Percentiles rank a stretch among this genome's conserved stretches.
phyloP scores from a whole-genome alignment of 2,113 vertebrate species.

The Tichodroma muraria region DNA sequence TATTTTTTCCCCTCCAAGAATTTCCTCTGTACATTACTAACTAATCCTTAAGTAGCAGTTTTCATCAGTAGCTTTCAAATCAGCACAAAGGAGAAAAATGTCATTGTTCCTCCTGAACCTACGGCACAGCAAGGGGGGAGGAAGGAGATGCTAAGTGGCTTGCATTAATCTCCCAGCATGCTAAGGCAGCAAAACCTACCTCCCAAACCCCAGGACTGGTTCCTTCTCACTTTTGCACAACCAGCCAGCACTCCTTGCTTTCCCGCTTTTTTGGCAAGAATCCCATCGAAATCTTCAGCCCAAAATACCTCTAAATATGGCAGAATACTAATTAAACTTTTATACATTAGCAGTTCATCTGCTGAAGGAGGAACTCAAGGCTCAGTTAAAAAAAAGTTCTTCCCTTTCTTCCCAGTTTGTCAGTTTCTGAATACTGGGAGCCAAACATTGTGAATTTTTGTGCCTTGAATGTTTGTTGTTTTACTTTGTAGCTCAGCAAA shows the following conservation, averaged over 20 bases:
- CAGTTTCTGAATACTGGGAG: not conserved
- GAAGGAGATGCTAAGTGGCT: conserved; percentile 8
- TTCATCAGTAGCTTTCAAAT: conserved; percentile 48
- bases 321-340: not conserved
- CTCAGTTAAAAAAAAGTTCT: not conserved
- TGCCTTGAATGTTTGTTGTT: conserved; percentile 36
- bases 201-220: not conserved
- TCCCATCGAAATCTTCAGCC: not conserved
- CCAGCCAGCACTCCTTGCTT: not conserved
- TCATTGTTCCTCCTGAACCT: conserved; percentile 18
- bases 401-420: not conserved
- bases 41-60: conserved; percentile 44
- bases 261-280: not conserved
- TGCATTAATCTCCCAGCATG: conserved; percentile 32
- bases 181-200: not conserved
- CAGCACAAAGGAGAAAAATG: conserved; percentile 41
- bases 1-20: not conserved
- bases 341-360: not conserved
- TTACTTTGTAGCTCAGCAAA: conserved; percentile 34
- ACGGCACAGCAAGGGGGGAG: not conserved
- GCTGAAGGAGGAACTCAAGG: not conserved
- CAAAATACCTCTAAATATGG: not conserved
- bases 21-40: conserved; percentile 1
- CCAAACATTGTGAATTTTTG: not conserved
- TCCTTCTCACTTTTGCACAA: not conserved